Percentiles rank a stretch among this genome's conserved stretches.
These are phyloP conservation scores for Oxyruncus cristatus DNA, from an alignment of 2,113 vertebrate genomes.

Conservation along the genomic window DNA sequence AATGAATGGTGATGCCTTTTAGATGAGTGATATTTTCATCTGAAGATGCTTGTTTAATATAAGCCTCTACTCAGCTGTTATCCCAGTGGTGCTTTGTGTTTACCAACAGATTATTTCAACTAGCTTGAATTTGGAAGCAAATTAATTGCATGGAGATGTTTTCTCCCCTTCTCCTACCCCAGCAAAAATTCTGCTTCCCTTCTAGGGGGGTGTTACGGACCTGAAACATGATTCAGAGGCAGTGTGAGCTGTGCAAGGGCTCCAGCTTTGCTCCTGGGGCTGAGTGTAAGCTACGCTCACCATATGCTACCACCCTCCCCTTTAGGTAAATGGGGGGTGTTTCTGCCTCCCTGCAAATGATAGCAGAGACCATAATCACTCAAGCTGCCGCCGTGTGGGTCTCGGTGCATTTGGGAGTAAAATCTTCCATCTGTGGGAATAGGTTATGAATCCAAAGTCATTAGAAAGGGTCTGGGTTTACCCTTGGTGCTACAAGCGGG, in stretches of 20 bases:
- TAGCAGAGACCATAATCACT: background rate
- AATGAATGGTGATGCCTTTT: conserved; percentile 56
- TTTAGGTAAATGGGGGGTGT: background rate
- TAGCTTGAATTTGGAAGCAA: background rate
- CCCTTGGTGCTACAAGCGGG: background rate
- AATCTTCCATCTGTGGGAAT: background rate
- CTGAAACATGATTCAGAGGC: accelerated
- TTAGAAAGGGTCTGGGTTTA: background rate
- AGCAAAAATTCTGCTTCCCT: background rate
- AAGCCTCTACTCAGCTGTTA: background rate
- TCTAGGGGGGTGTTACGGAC: accelerated
- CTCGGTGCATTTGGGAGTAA: conserved; percentile 1
- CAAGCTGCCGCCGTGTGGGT: background rate
- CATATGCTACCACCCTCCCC: background rate
- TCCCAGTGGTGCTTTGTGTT: background rate
- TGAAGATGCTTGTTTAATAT: conserved; percentile 19
- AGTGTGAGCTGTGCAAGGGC: background rate
- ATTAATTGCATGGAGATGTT: background rate
- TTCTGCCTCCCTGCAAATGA: background rate
- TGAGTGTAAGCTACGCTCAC: background rate
- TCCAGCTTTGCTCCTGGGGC: background rate
- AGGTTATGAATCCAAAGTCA: background rate
- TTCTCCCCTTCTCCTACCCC: background rate
- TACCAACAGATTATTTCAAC: conserved; percentile 30
- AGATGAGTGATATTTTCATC: conserved; percentile 57